Base-by-base conservation (phyloP, 2,888 invertebrate species). In the Volucella inanis region DNA sequence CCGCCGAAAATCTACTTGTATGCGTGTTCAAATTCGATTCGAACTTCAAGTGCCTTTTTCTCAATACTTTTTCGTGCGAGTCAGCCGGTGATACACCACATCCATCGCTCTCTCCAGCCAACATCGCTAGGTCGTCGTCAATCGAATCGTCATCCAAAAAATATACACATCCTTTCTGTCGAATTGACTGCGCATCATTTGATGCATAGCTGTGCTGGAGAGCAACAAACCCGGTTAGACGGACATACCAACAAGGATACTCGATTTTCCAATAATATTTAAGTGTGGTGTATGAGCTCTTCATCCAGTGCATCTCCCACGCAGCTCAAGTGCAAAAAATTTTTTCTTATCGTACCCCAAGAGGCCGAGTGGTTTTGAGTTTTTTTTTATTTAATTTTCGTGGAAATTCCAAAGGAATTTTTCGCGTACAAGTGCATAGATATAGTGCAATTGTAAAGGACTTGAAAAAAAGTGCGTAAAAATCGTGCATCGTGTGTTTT, bases 1-100 rank as follows among this genome's bases (percentile, higher is more conserved):
- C 82, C 87, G 85, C 87, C 81, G 81, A 85, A 84, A 84, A 62
- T 18, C 10, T 47, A 52, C 4, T 50, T 74, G 85, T 85, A 55
- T 85, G 78, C 54, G 72, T 84, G 62, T 68, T 70, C 47, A 64
- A 43, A 59, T 59, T 77, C 74, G 74, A 78, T 6, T 31, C 31
- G 31, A 31, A 31, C 6, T 31, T 31, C 31, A 87, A 43, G 41
- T 57, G 43, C 72, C 49, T 54, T 41, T 15, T 45, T 52, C 59
- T 41, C 14, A 47, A 50, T 72, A 31, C 59, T 71, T 62, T 70
- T 68, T 62, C 62, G 49, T 65, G 72, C 72, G 75, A 67, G 67
- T 80, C 77, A 67, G 77, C 82, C 71, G 71, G 81, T 57, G 39
- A 59, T 59, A 70, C 64, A 75, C 55, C 64, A 68, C 43, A 68